Evolutionary conservation across 2,797 vertebrate species (phyloP), one percentile per base, ranked within the genome.

Genomic region (Argyrosomus regius): DNA sequence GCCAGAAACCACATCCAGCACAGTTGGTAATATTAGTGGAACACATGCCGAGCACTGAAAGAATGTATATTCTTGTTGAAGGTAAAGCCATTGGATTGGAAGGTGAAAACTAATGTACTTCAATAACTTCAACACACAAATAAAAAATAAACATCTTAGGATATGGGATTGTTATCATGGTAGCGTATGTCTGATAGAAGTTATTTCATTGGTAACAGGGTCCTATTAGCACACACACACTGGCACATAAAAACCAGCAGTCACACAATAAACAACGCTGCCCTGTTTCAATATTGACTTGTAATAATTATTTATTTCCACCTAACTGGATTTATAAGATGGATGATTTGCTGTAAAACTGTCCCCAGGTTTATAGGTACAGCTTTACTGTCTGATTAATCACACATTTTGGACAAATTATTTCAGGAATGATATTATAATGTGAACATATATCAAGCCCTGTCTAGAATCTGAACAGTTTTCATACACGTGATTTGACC

Each of bases 321-420:
- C n/a, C 9, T 58, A 81, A 81, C 66, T 74, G 46, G 53, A 75
- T 81, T 83, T 46, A 24, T 48, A 67, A 43, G 75, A 79, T 69
- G 62, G 43, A 81, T 41, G 26, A 18, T n/a, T 43, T 62, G 59
- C 56, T 53, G 17, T 74, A 24, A 53, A 85, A 26, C 28, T 56
- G 46, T 59, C 49, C 39, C 6, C 4, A 10, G 63, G 59, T 35
- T 57, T 46, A 43, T 22, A 46, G 61, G 11, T 67, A 17, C 3
- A 46, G 24, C 18, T 17, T 11, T 9, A 39, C 28, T 17, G 14
- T 43, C 24, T 64, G 45, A 80, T 88, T 62, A 64, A 72, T 75
- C n/a, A 54, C 50, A 52, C 24, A 46, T 60, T 52, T 76, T 24
- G 52, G 10, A 31, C 22, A 48, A 35, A 72, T 58, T 58, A 45